Evolutionary conservation across 2,888 invertebrate genomes (phyloP), one percentile per base, ranked within the genome.

Genomic region (Cephus spinipes): DNA sequence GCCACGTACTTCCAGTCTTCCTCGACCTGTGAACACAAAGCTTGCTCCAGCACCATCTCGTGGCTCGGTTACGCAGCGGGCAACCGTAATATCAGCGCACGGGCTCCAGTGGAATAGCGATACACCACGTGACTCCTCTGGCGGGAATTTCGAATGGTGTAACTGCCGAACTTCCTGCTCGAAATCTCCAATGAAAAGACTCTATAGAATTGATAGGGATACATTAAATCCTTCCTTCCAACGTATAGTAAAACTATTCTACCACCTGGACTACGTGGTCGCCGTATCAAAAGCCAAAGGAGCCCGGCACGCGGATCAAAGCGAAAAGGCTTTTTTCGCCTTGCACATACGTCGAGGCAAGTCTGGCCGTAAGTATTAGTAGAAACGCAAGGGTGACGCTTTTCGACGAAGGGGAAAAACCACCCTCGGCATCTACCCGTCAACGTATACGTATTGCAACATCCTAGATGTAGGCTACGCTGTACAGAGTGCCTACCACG

Each of bases 1-100:
- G 95, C 95, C 73, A 99, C 98, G 93, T 98, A 99, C 92, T 98
- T 98, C 99, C 99, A 99, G 93, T 99, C 99, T 93, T 98, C 98
- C 92, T 97, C 97, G 89, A 98, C 97, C 97, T 97, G 92, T 3
- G 92, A 90, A 76, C 81, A 34, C 80, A 83, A 75, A 80, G 40
- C 40, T 55, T 23, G 40, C 40, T 55, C 40, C 40, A 55, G 40
- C 40, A 55, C 40, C 23, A 55, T 55, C 15, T 55, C 40, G 1
- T 23, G 23, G 40, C 40, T 23, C 40, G 23, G 2, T 55, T 55
- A 15, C 6, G 9, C 0, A 15, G 0, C 15, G 6, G 6, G 23
- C 40, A 1, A 55, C 1, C 40, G 40, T 9, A 40, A 40, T 6
- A 40, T 23, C 40, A 4, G 40, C 4, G 40, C 40, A 4, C 23